Percentiles rank a stretch among this genome's conserved stretches.
Conservation (phyloP, 53 echinoderm and acorn worm species). For the Stichopus horrens region DNA sequence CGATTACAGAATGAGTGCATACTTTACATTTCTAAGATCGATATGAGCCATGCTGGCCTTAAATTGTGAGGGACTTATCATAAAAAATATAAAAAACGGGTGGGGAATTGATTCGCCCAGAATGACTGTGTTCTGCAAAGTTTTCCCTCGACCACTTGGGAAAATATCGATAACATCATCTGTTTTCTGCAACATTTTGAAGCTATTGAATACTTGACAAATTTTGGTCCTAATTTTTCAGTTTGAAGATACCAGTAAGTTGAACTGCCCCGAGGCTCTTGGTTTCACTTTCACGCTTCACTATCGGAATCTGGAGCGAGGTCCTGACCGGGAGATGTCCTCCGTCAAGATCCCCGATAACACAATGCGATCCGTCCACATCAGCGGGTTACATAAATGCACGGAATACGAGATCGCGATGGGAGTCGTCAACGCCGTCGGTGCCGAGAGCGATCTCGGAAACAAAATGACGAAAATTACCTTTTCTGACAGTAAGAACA, state of each 20-base stretch:
- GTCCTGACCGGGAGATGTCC: neutral
- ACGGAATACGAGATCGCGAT: constrained; percentile 7
- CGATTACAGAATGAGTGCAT: no score
- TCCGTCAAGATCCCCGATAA: neutral
- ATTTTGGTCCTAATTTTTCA: neutral
- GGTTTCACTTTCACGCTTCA: constrained; percentile 1
- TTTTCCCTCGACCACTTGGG: no score
- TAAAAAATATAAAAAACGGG: no score
- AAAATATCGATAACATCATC: no score
- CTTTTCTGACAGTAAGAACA: constrained; percentile 1
- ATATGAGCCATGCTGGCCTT: no score
- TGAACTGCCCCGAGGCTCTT: neutral
- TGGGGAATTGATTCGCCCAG: no score
- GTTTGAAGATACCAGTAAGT: constrained; percentile 7
- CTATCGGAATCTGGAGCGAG: neutral
- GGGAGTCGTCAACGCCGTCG: neutral
- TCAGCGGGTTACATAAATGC: constrained; percentile 8
- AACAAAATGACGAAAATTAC: neutral
- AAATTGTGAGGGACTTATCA: no score
- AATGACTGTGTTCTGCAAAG: no score
- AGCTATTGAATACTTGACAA: no score
- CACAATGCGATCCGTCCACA: neutral
- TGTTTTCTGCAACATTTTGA: no score
- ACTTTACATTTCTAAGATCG: no score
- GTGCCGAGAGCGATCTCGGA: neutral